phyloP scores from a whole-genome alignment of 2,888 invertebrate species.

The Hydrotaea cyrtoneurina region DNA sequence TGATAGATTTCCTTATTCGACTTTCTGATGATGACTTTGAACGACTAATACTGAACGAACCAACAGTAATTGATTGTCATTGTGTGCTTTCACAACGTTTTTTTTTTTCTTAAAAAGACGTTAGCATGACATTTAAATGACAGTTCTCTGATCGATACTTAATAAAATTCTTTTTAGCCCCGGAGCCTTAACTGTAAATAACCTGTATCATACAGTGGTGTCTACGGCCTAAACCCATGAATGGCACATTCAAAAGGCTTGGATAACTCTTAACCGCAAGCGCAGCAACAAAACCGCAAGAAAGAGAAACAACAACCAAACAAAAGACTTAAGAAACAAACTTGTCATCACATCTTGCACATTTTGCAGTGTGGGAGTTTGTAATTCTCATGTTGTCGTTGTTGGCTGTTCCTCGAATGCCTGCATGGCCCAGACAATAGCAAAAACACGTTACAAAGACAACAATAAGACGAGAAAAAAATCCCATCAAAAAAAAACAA shows the following conservation, averaged over 20 bases:
- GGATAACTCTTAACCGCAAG: background rate
- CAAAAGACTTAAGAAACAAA: slow-evolving; percentile 60
- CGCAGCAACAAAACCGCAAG: background rate
- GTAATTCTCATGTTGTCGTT: background rate
- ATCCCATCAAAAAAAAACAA: slow-evolving; percentile 33
- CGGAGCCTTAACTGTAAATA: background rate
- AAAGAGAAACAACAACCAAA: background rate
- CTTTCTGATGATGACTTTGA: too few species aligned
- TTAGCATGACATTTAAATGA: slow-evolving; percentile 29
- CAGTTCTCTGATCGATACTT: slow-evolving; percentile 16
- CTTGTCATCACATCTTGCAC: slow-evolving; percentile 60
- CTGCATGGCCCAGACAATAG: slow-evolving; percentile 19
- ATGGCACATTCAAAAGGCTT: slow-evolving; percentile 1
- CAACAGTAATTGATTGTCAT: background rate
- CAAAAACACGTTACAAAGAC: background rate
- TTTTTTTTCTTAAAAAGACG: too few species aligned
- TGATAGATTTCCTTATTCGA: too few species aligned
- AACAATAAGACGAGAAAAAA: slow-evolving; percentile 14
- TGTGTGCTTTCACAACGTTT: background rate
- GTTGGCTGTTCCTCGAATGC: slow-evolving; percentile 10
- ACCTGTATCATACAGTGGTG: slow-evolving; percentile 9
- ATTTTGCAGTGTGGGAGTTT: slow-evolving; percentile 63
- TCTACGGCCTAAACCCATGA: background rate
- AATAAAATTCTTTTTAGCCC: slow-evolving; percentile 14
- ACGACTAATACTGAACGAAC: too few species aligned